Percentiles rank a stretch among this genome's conserved stretches.
phyloP scores from a whole-genome alignment of 2,797 vertebrate genomes.

The Corythornis leucogaster region DNA sequence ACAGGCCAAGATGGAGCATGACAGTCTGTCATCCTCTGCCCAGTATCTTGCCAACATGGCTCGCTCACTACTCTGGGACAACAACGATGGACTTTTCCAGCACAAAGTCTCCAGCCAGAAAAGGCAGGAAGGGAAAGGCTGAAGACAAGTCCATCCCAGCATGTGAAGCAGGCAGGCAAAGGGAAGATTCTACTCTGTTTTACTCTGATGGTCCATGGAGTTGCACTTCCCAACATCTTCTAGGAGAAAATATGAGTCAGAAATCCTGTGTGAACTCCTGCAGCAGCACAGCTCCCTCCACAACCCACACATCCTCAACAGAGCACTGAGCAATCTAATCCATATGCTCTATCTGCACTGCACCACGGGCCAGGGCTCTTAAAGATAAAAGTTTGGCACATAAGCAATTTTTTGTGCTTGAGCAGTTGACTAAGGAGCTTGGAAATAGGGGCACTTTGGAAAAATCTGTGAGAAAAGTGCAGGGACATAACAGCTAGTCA shows the following conservation, averaged over 20 bases:
- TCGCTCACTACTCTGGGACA: background rate
- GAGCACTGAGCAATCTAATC: constrained; percentile 54
- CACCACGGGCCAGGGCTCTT: background rate
- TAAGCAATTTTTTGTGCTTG: background rate
- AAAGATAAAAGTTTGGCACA: background rate
- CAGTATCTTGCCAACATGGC: background rate
- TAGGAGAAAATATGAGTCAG: constrained; percentile 69
- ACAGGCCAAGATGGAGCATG: background rate
- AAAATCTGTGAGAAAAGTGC: background rate
- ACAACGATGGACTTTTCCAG: background rate
- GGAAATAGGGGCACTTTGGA: background rate
- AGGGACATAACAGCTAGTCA: background rate
- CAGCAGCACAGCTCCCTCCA: constrained; percentile 54
- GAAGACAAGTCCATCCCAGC: background rate
- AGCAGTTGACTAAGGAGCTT: background rate
- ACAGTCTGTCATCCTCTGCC: background rate
- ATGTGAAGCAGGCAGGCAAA: background rate
- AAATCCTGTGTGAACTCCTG: constrained; percentile 63
- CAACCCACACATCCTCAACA: constrained; percentile 60
- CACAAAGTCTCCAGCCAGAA: background rate
- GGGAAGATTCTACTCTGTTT: constrained; percentile 1
- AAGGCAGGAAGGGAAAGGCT: background rate
- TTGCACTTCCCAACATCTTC: constrained; percentile 45
- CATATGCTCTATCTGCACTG: constrained; percentile 43
- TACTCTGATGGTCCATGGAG: background rate